phyloP scores from a whole-genome alignment of 2,888 invertebrate genomes.

The Dynastes maya region DNA sequence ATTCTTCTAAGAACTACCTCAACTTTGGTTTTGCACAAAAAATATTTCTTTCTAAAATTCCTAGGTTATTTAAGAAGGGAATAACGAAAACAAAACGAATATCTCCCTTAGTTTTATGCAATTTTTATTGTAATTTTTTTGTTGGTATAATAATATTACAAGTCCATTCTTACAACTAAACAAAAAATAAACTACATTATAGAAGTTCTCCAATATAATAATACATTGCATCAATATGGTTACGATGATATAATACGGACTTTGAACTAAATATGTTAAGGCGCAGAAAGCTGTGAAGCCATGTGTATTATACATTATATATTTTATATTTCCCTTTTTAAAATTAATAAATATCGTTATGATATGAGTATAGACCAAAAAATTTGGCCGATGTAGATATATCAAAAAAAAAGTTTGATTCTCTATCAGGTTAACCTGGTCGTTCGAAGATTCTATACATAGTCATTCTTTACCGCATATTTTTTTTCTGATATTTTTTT shows the following conservation, averaged over 20 bases:
- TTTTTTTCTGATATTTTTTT: conserved; percentile 52
- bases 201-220: conserved; percentile 44
- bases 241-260: conserved; percentile 25
- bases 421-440: conserved; percentile 66
- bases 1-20: too few relatives aligned
- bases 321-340: conserved; percentile 17
- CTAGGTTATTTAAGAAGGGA: too few relatives aligned
- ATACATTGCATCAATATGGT: conserved; percentile 3
- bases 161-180: conserved; percentile 57
- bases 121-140: conserved; percentile 55
- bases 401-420: conserved; percentile 65
- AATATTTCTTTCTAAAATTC: too few relatives aligned
- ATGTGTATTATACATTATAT: conserved; percentile 13
- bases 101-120: conserved; percentile 43
- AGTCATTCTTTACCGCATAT: conserved; percentile 56
- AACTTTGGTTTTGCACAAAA: too few relatives aligned
- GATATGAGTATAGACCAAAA: conserved; percentile 56
- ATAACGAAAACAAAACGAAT: too few relatives aligned
- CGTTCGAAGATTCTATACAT: conserved; percentile 63
- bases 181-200: conserved; percentile 56
- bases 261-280: conserved; percentile 10
- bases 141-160: conserved; percentile 56
- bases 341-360: conserved; percentile 21
- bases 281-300: conserved; percentile 51
- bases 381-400: conserved; percentile 66